These are phyloP conservation scores for Sphenodon punctatus DNA, from an alignment of 2,797 vertebrate genomes.

Conservation along the genomic window DNA sequence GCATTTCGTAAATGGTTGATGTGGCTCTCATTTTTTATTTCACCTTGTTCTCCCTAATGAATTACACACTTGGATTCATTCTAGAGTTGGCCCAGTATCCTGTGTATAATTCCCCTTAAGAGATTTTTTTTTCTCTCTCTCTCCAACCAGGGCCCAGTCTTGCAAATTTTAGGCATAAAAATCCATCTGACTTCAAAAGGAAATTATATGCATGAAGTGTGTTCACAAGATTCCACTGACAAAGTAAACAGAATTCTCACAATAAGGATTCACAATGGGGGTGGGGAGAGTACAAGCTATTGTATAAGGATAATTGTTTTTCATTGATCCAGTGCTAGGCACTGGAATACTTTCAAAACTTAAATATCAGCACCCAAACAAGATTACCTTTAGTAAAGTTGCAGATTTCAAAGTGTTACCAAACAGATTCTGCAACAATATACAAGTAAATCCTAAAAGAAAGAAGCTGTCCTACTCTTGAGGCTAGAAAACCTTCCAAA, in stretches of 20 bases:
- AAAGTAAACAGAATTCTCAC: accelerated
- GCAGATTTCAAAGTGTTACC: too few species aligned
- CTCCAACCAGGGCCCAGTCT: accelerated
- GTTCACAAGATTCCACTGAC: accelerated
- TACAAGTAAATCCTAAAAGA: background rate
- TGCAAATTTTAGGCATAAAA: background rate
- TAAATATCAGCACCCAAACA: background rate
- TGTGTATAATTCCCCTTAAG: accelerated
- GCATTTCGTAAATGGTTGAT: background rate
- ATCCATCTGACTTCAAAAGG: accelerated
- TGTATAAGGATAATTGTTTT: accelerated
- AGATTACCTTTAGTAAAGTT: background rate
- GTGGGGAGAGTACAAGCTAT: accelerated
- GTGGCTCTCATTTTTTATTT: background rate
- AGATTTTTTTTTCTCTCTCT: too few species aligned
- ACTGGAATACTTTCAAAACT: accelerated
- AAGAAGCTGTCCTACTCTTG: background rate
- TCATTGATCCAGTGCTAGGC: accelerated
- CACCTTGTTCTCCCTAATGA: background rate
- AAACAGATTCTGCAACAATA: background rate
- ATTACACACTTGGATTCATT: too few species aligned
- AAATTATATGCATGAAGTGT: background rate
- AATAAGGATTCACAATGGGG: accelerated
- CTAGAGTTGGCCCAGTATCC: accelerated
- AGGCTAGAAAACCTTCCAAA: constrained; percentile 13